Conservation (phyloP, 2,797 vertebrate genomes). For the Leptodactylus fallax region DNA sequence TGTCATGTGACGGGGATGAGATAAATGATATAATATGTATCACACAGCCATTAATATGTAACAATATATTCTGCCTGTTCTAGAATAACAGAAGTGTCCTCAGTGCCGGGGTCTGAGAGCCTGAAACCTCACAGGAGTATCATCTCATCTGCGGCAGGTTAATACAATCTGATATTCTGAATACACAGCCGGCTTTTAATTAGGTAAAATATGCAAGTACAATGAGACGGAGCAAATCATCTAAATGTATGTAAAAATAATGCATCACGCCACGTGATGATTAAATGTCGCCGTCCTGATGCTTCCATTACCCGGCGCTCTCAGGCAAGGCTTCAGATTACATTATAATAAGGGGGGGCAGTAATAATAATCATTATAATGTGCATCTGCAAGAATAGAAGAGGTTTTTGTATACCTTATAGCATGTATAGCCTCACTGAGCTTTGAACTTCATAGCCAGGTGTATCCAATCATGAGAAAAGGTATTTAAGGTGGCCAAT, state of each 20-base stretch:
- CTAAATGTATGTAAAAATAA: constrained; percentile 44
- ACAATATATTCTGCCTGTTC: constrained; percentile 20
- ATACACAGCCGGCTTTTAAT: constrained; percentile 24
- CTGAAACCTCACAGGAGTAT: not conserved
- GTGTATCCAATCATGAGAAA: too few relatives aligned
- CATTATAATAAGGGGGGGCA: not conserved
- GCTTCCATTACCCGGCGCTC: not conserved
- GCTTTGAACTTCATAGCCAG: too few relatives aligned
- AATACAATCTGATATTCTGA: not conserved
- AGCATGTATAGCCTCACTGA: too few relatives aligned
- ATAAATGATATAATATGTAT: constrained; percentile 7
- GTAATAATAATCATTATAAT: not conserved
- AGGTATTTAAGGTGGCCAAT: too few relatives aligned
- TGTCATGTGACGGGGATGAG: constrained; percentile 5
- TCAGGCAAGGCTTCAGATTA: not conserved
- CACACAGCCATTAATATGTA: constrained; percentile 49
- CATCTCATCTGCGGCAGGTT: constrained; percentile 7
- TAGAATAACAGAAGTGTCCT: not conserved
- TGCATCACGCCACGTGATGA: constrained; percentile 19
- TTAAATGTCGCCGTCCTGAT: constrained; percentile 12
- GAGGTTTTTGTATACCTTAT: too few relatives aligned
- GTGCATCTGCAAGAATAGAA: not conserved
- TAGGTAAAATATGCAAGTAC: constrained; percentile 21
- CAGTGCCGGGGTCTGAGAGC: not conserved
- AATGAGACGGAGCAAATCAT: not conserved